phyloP scores from a whole-genome alignment of 2,113 vertebrate species.

The Pseudorhombus dupliciocellatus region DNA sequence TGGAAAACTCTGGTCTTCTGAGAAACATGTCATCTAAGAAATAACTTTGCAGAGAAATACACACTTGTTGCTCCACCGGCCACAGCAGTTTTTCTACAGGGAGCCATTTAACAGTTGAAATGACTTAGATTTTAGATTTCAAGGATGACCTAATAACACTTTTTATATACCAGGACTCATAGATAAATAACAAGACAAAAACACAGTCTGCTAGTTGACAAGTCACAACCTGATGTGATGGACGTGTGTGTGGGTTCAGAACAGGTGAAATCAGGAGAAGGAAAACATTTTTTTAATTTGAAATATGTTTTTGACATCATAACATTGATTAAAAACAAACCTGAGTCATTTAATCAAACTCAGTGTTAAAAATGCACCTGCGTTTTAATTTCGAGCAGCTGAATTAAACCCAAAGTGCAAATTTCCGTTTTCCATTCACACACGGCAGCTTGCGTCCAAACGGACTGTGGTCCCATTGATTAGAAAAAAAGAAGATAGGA shows the following conservation, averaged over 20 bases:
- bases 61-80: background rate
- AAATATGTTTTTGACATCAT: background rate
- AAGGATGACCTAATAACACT: too few species aligned
- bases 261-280: background rate
- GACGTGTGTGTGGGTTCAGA: background rate
- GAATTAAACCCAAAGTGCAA: background rate
- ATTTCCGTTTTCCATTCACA: conserved; percentile 3
- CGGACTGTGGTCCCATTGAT: conserved; percentile 19
- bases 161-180: too few species aligned
- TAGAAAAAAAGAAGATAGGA: conserved; percentile 38
- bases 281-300: too few species aligned
- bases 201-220: background rate
- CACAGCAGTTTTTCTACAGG: background rate
- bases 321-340: background rate
- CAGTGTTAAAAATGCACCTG: background rate
- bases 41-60: background rate
- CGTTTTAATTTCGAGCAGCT: background rate
- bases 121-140: too few species aligned
- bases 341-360: background rate
- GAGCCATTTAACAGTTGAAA: background rate
- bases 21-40: conserved; percentile 8
- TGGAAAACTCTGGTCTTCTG: conserved; percentile 29
- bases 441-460: conserved; percentile 15
- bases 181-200: background rate
- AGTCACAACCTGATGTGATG: background rate